phyloP scores from a whole-genome alignment of 1,140 invertebrate genomes.

The Eufriesea mexicana region DNA sequence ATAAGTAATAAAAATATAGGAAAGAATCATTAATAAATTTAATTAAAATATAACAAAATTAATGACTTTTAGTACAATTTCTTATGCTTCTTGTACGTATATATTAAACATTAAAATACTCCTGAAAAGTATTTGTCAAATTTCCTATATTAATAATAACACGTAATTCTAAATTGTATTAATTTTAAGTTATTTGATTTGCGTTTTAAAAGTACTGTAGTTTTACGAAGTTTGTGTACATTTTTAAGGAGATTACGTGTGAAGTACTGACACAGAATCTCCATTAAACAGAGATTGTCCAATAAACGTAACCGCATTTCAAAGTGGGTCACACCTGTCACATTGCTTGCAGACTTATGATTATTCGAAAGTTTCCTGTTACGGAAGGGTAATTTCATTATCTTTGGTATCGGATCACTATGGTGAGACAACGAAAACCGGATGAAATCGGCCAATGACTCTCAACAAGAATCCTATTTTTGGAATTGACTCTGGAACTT shows the following conservation, averaged over 20 bases:
- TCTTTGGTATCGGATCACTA: not conserved
- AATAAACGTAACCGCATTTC: conserved; percentile 6
- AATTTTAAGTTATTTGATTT: too few relatives aligned
- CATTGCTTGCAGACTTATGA: not conserved
- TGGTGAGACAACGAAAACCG: not conserved
- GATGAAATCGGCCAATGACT: not conserved
- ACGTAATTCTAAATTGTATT: too few relatives aligned
- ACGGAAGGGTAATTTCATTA: conserved; percentile 20
- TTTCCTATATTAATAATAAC: too few relatives aligned
- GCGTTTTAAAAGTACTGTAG: not conserved
- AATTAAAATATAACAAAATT: too few relatives aligned
- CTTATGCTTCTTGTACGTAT: too few relatives aligned
- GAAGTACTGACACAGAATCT: not conserved
- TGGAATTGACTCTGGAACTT: not conserved
- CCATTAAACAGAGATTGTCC: not conserved
- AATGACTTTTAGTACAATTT: too few relatives aligned
- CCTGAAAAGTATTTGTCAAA: too few relatives aligned
- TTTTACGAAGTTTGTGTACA: not conserved
- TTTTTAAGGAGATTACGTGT: not conserved
- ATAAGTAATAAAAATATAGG: too few relatives aligned
- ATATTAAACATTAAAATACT: too few relatives aligned
- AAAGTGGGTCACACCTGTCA: conserved; percentile 36
- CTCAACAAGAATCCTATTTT: not conserved
- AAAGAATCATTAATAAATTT: too few relatives aligned
- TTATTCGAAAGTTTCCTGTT: conserved; percentile 35